phyloP scores from a whole-genome alignment of 2,113 vertebrate species.

The Scalopus aquaticus region DNA sequence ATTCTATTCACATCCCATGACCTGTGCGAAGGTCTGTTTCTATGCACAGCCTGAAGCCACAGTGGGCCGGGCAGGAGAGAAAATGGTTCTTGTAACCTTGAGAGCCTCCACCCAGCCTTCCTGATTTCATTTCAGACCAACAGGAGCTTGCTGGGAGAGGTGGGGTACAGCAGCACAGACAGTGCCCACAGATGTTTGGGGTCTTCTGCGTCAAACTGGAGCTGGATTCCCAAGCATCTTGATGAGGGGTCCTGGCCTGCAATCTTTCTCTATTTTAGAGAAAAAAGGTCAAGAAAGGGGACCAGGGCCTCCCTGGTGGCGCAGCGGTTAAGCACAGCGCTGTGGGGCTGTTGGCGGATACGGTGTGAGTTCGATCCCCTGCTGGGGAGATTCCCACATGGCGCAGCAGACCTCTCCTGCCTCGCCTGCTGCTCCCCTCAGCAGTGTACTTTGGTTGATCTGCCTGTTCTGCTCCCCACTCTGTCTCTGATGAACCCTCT shows the following conservation, averaged over 20 bases:
- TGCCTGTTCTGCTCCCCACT: too few relatives aligned
- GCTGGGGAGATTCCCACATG: too few relatives aligned
- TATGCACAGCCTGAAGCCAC: neutral
- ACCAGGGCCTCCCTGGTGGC: too few relatives aligned
- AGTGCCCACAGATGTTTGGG: neutral
- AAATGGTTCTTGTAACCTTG: neutral
- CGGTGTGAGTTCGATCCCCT: too few relatives aligned
- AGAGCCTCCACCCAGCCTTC: neutral
- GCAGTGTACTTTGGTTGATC: too few relatives aligned
- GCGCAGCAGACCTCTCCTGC: too few relatives aligned
- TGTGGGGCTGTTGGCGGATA: too few relatives aligned
- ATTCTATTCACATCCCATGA: neutral
- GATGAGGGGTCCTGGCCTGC: slow-evolving; percentile 71
- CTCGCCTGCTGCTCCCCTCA: too few relatives aligned
- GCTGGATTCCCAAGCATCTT: slow-evolving; percentile 48
- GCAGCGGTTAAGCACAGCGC: too few relatives aligned
- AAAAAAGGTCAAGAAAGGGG: slow-evolving; percentile 76
- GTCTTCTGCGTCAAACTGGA: neutral
- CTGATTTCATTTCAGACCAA: neutral
- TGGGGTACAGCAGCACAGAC: neutral
- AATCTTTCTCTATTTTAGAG: slow-evolving; percentile 78
- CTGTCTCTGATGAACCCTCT: too few relatives aligned
- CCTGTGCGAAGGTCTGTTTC: neutral
- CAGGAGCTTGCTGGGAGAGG: neutral
- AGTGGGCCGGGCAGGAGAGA: neutral